Percentiles rank a stretch among this genome's conserved stretches.
Evolutionary conservation across 1,140 invertebrate species (phyloP).

Genomic region (Prorops nasuta): DNA sequence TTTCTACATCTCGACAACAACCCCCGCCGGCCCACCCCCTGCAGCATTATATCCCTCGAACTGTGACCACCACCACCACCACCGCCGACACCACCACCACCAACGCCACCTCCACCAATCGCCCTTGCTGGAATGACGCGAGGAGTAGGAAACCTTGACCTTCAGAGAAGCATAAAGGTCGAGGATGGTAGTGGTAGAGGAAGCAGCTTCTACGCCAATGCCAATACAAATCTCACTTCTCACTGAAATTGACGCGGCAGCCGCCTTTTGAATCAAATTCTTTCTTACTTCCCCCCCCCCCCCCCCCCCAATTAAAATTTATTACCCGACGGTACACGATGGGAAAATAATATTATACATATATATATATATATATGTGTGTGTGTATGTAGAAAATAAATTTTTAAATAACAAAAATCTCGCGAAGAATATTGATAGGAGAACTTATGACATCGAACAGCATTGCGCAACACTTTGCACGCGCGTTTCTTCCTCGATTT

Average conservation of each 20-base stretch:
- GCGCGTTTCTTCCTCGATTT: conserved; percentile 22
- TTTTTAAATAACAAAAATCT: no score
- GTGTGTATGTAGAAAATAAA: no score
- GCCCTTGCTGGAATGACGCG: not conserved
- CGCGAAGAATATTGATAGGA: no score
- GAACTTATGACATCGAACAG: conserved; percentile 26
- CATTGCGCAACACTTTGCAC: conserved; percentile 23
- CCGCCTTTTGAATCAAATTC: not conserved
- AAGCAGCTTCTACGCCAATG: no score
- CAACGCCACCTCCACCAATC: not conserved
- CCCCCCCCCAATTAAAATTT: not conserved
- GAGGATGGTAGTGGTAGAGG: not conserved
- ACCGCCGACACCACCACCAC: not conserved
- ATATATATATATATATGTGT: no score
- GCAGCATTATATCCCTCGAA: conserved; percentile 9
- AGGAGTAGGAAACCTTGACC: conserved; percentile 49
- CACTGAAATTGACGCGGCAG: no score
- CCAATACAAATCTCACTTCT: no score
- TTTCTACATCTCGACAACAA: conserved; percentile 13
- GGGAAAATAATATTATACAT: no score
- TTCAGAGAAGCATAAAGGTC: conserved; percentile 31
- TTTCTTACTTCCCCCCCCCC: not conserved
- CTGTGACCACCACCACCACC: conserved; percentile 7
- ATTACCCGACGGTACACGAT: no score
- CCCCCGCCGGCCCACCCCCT: no score